A percentile compares a stretch with the other conserved stretches of the same genome.
Conservation (phyloP, 2,113 vertebrate species). For the Neotoma lepida region DNA sequence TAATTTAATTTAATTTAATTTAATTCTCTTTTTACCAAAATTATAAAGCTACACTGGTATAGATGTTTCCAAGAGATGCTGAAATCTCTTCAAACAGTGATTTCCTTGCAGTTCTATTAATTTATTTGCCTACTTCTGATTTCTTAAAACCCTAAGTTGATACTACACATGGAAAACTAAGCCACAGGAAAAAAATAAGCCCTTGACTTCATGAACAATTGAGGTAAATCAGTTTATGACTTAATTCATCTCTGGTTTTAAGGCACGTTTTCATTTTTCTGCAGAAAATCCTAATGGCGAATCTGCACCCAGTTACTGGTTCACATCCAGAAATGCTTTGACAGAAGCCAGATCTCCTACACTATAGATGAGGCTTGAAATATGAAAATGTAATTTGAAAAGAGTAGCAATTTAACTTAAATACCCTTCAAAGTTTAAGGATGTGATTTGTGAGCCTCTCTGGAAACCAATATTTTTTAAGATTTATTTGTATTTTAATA, state of each 20-base stretch:
- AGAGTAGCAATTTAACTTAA: conserved; percentile 22
- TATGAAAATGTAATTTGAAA: conserved; percentile 31
- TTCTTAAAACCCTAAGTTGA: conserved; percentile 23
- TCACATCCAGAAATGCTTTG: conserved; percentile 21
- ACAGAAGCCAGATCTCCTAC: conserved; percentile 2
- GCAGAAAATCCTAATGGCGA: background rate
- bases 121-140: background rate
- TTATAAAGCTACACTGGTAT: background rate
- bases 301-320: background rate
- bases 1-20: too few species aligned
- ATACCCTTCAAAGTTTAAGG: background rate
- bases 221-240: background rate
- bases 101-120: background rate
- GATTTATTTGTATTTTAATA: background rate
- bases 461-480: background rate
- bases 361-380: conserved; percentile 4
- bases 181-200: background rate
- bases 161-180: background rate
- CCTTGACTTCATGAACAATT: background rate
- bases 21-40: background rate
- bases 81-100: conserved; percentile 33
- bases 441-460: background rate
- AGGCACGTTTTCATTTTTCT: background rate
- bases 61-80: background rate
- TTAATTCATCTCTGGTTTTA: conserved; percentile 4